A percentile compares a stretch with the other conserved stretches of the same genome.
Evolutionary conservation across 2,888 invertebrate species (phyloP).

Genomic region (Protophormia terraenovae): DNA sequence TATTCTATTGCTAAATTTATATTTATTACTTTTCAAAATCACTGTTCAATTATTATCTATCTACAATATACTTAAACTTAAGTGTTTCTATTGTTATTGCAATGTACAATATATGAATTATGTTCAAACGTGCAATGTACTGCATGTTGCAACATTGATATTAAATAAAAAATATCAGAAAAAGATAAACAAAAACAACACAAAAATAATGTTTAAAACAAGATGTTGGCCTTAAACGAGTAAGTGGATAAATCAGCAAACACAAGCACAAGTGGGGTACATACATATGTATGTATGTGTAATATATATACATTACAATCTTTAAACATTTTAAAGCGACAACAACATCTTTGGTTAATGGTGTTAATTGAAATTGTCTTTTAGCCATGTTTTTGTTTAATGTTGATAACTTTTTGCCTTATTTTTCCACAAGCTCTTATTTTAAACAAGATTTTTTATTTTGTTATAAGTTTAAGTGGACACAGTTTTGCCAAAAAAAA

Average conservation of each 20-base stretch:
- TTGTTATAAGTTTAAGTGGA: neutral
- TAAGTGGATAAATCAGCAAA: conserved; percentile 32
- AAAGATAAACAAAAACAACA: conserved; percentile 26
- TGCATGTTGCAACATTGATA: conserved; percentile 49
- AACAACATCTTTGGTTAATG: conserved; percentile 52
- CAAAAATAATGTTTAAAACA: conserved; percentile 43
- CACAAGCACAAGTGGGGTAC: neutral
- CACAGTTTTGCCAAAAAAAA: neutral
- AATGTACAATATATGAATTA: conserved; percentile 13
- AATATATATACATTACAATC: conserved; percentile 37
- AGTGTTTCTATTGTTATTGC: conserved; percentile 53
- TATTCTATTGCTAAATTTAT: no score
- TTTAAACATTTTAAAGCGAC: conserved; percentile 24
- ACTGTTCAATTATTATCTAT: conserved; percentile 13
- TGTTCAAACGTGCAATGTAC: conserved; percentile 17
- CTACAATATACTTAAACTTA: conserved; percentile 49
- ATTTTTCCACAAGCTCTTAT: neutral
- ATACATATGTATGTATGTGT: neutral
- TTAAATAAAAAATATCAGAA: conserved; percentile 27
- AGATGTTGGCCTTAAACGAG: conserved; percentile 50
- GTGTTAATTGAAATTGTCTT: conserved; percentile 64
- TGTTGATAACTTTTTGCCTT: no score
- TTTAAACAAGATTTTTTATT: neutral
- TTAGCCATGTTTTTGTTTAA: conserved; percentile 46
- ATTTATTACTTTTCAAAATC: neutral